Conservation (phyloP, 1,140 invertebrate genomes). For the Drosophila equinoxialis region DNA sequence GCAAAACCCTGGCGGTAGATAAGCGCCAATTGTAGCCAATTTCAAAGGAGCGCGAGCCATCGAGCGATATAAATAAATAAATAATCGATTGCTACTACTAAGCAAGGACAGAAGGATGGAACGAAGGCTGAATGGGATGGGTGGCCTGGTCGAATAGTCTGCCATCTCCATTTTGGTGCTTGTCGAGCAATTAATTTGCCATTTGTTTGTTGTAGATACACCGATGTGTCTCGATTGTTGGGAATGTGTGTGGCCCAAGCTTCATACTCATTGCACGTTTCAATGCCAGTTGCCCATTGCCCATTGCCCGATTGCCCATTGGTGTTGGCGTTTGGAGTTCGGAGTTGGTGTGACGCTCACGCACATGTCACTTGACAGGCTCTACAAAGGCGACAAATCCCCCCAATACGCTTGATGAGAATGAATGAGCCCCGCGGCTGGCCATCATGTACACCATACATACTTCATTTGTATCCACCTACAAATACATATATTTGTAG, state of each 20-base stretch:
- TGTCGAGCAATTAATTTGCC: constrained; percentile 72
- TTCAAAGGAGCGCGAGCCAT: constrained; percentile 48
- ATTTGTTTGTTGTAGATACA: constrained; percentile 56
- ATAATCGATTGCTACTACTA: constrained; percentile 62
- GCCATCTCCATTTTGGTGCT: constrained; percentile 12
- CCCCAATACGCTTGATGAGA: constrained; percentile 75
- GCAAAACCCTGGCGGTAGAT: constrained; percentile 68
- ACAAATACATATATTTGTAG: constrained; percentile 14
- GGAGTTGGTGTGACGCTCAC: constrained; percentile 40
- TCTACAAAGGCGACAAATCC: constrained; percentile 70
- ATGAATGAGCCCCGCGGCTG: constrained; percentile 64
- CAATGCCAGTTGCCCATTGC: neutral
- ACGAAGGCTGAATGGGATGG: too few relatives aligned
- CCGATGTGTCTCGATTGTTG: constrained; percentile 20
- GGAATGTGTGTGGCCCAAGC: neutral
- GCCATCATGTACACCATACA: constrained; percentile 26
- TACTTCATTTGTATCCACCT: constrained; percentile 25
- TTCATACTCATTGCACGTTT: neutral
- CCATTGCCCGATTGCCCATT: neutral
- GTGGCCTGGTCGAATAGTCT: neutral
- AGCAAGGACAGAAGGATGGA: constrained; percentile 11
- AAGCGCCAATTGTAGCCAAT: constrained; percentile 76
- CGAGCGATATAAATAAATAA: constrained; percentile 76
- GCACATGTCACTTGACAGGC: constrained; percentile 56
- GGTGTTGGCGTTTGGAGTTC: constrained; percentile 1